Base-by-base conservation (phyloP, 2,113 vertebrate species). In the Sebastes fasciatus region DNA sequence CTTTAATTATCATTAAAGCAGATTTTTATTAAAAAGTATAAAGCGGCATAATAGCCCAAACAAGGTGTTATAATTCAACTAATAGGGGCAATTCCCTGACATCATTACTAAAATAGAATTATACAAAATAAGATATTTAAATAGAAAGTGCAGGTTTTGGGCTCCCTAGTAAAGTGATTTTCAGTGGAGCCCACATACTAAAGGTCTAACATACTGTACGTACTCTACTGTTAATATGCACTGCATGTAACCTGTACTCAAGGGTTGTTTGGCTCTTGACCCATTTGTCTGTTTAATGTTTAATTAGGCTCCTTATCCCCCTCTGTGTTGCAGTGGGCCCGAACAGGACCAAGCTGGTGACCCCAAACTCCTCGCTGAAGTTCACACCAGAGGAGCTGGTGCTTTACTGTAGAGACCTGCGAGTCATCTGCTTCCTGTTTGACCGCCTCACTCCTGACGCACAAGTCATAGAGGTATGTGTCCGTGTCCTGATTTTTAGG, bases 351-450 rank as follows among this genome's bases (percentile, higher is more conserved):
- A 97, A 98, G 89, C 94, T 97, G 72, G 96, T 99, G 80, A 96
- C 96, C 0, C 88, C 96, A 8, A 46, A 96, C 86, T 96, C 97
- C 57, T 95, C 94, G 1, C 96, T 98, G 85, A 98, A 98, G 92
- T 98, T 98, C 94, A 96, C 96, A 6, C 98, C 98, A 0, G 97
- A 98, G 91, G 97, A 99, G 57, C 92, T 99, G 77, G 79, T 97
- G 1, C 88, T 99, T 2, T 97, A 97, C 88, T 98, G 97, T 23
- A 83, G 95, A 63, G 98, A 99, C 88, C 96, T 99, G 89, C 95
- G 96, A 4, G 95, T 98, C 21, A 91, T 99, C 84, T 96, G 94
- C 91, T 97, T 98, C 88, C 88, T 89, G 79, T 99, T 99, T 82
- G 96, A 96, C 3, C 94, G 95, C 45, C 95, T 96, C 12, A 96